phyloP scores from a whole-genome alignment of 2,113 vertebrate species.

The Lophochroa leadbeateri region DNA sequence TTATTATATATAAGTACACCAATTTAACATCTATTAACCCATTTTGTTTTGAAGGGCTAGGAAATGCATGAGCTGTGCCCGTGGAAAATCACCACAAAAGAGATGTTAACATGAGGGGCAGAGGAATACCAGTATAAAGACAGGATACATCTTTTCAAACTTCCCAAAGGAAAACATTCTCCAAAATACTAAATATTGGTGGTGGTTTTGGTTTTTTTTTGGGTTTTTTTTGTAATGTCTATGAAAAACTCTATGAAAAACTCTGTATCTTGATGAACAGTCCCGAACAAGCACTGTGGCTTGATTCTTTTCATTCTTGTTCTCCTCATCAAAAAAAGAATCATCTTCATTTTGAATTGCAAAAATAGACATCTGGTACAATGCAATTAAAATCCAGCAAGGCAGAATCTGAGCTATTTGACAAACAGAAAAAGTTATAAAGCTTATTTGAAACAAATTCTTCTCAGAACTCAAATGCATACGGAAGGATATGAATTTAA shows the following conservation, averaged over 20 bases:
- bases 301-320: background rate
- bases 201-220: background rate
- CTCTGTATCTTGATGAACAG: background rate
- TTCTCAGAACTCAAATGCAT: background rate
- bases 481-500: background rate
- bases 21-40: background rate
- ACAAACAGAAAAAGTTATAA: background rate
- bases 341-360: slow-evolving; percentile 19
- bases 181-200: background rate
- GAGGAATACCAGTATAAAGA: background rate
- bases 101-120: background rate
- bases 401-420: background rate
- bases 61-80: background rate
- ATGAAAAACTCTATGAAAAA: background rate
- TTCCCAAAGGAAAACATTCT: background rate
- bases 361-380: background rate
- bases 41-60: background rate
- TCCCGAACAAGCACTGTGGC: background rate
- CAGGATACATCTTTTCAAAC: background rate
- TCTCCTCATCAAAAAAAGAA: background rate
- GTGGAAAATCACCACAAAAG: background rate
- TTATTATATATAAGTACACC: background rate
- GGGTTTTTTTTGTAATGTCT: background rate
- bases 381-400: background rate
- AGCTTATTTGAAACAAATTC: background rate